A percentile compares a stretch with the other conserved stretches of the same genome.
Evolutionary conservation across 2,888 invertebrate species (phyloP).

Genomic region (Idaea dimidiata): DNA sequence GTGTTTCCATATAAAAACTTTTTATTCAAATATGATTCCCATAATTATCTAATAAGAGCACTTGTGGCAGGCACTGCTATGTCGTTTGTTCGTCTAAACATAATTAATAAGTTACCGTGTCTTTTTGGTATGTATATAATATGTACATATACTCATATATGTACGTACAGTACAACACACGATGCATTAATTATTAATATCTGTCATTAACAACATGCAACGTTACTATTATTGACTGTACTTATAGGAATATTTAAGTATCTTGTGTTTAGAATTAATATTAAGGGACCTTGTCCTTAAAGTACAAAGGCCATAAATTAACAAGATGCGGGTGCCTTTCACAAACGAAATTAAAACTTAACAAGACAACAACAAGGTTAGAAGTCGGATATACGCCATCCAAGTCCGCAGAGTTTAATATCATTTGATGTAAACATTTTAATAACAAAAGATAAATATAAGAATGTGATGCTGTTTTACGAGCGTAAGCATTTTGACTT

Average conservation of each 20-base stretch:
- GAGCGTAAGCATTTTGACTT: slow-evolving; percentile 12
- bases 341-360: slow-evolving; percentile 12
- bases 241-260: slow-evolving; percentile 11
- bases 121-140: slow-evolving; percentile 46
- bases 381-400: neutral
- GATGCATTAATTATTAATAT: slow-evolving; percentile 21
- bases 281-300: slow-evolving; percentile 38
- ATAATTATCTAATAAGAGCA: slow-evolving; percentile 48
- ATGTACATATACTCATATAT: too few species aligned
- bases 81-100: slow-evolving; percentile 56
- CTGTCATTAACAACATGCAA: slow-evolving; percentile 39
- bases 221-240: slow-evolving; percentile 27
- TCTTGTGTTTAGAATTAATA: slow-evolving; percentile 35
- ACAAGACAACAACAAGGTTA: slow-evolving; percentile 21
- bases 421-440: slow-evolving; percentile 2
- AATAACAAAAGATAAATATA: slow-evolving; percentile 16
- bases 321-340: slow-evolving; percentile 40
- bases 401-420: neutral
- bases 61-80: slow-evolving; percentile 48
- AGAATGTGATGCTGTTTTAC: slow-evolving; percentile 26
- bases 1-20: slow-evolving; percentile 48
- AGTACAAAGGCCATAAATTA: slow-evolving; percentile 28
- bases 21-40: slow-evolving; percentile 14
- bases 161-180: slow-evolving; percentile 13
- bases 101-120: slow-evolving; percentile 38